phyloP scores from a whole-genome alignment of 2,113 vertebrate genomes.

The Dinomys branickii region DNA sequence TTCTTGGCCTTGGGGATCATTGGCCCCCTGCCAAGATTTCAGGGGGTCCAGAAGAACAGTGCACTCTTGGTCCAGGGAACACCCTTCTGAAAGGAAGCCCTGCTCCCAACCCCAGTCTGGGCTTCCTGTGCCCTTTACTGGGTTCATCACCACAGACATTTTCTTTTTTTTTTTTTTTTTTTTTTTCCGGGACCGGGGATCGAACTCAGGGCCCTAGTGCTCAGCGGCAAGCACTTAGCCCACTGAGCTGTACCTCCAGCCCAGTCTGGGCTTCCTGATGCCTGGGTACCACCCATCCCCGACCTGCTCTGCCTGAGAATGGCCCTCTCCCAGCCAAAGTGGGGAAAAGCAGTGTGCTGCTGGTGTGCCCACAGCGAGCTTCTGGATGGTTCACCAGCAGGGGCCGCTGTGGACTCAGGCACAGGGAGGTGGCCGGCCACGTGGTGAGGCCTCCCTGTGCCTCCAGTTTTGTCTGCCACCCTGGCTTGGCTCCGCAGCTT shows the following conservation, averaged over 20 bases:
- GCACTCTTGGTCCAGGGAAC: background rate
- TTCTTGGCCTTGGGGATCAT: background rate
- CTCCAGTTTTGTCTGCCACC: too few relatives aligned
- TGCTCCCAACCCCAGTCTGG: background rate
- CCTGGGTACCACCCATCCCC: background rate
- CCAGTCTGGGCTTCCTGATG: background rate
- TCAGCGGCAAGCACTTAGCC: too few relatives aligned
- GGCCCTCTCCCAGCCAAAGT: rapidly evolving
- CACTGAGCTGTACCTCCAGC: too few relatives aligned
- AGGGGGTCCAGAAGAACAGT: background rate
- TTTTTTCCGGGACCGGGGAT: too few relatives aligned
- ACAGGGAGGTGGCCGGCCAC: background rate
- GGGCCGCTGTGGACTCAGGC: constrained; percentile 65
- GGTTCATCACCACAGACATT: too few relatives aligned
- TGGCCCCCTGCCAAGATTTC: background rate
- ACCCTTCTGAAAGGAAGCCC: background rate
- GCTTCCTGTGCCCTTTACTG: too few relatives aligned
- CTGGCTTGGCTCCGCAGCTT: background rate
- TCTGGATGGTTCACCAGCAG: constrained; percentile 61
- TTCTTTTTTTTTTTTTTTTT: too few relatives aligned
- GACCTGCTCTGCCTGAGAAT: background rate
- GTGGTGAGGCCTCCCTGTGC: background rate
- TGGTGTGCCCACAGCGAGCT: constrained; percentile 74
- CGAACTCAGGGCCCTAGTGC: too few relatives aligned
- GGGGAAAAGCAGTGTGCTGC: background rate